Base-by-base conservation (phyloP, 2,797 vertebrate species). In the Alauda arvensis region DNA sequence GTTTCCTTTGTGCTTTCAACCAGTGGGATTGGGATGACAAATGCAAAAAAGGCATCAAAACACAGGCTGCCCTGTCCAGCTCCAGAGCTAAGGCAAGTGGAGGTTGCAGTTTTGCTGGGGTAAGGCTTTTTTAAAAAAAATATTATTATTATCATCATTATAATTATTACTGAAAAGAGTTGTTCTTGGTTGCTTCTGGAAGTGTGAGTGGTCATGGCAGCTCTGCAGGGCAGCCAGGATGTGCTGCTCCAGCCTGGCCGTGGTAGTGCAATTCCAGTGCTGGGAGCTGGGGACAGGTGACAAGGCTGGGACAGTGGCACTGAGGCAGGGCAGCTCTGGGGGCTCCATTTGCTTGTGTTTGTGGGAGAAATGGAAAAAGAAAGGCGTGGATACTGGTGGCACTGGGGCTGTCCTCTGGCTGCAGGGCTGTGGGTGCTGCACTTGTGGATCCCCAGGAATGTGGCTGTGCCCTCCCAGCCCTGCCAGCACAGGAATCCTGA, bases 1-100 rank as follows among this genome's bases (percentile, higher is more conserved):
- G 82, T 83, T 80, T 56, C 24, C 88, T 71, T 95, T 94, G 94
- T 95, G 94, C 94, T 95, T 95, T 92, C 79, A 15, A 53, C 72
- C 88, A 93, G 88, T 92, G 92, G 92, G 67, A 37, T n/a, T n/a
- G 8, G 39, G 83, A 76, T 81, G 89, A 66, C 29, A 51, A 60
- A 82, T 3, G 13, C 81, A 45, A 87, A 57, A 57, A 93, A 86
- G 46, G 92, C 92, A 79, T 88, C 72, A 20, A 40, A 81, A 71
- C 91, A 76, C 92, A 88, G 89, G 84, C 91, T 85, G 93, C 88
- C 20, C 18, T n/a, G 57, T 68, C 87, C 93, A 91, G 87, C 83
- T 72, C 77, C 74, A 33, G 68, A 63, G 86, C 87, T 77, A 79
- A 90, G 92, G 91, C 90, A 56, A 69, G 82, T 23, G 52, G 45